Evolutionary conservation across 2,113 vertebrate species (phyloP).

Genomic region (Eclectus roratus): DNA sequence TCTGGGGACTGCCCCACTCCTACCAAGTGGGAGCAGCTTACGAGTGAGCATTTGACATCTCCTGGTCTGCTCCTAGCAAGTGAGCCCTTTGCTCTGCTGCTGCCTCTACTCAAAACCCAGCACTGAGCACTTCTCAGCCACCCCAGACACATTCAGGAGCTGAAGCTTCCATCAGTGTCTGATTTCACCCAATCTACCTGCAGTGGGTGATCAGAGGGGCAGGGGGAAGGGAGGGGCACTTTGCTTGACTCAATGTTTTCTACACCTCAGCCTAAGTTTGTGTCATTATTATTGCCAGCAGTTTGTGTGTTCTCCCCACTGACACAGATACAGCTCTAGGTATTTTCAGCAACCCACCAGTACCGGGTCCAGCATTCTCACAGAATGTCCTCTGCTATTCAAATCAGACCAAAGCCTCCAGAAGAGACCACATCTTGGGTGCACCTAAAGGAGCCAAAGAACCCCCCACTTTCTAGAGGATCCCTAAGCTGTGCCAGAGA

Average conservation of each 20-base stretch:
- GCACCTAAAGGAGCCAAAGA: not conserved
- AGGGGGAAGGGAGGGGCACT: not conserved
- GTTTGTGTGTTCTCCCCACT: not conserved
- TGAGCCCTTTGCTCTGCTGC: not conserved
- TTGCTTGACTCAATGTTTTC: not conserved
- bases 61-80: not conserved
- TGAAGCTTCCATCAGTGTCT: not conserved
- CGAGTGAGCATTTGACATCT: not conserved
- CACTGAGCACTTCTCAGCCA: not conserved
- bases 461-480: not conserved
- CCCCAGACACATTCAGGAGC: not conserved
- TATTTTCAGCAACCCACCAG: not conserved
- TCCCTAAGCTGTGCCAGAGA: not conserved
- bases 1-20: not conserved
- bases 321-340: not conserved
- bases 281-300: not conserved
- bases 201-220: not conserved
- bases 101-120: not conserved
- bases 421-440: not conserved
- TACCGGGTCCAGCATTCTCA: not conserved
- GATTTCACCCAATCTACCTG: slow-evolving; percentile 27
- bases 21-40: not conserved
- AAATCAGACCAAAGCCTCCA: not conserved
- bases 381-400: not conserved
- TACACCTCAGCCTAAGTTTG: not conserved